These are phyloP conservation scores for Heterodera schachtii DNA, from an alignment of 1,140 invertebrate species.

Conservation along the genomic window DNA sequence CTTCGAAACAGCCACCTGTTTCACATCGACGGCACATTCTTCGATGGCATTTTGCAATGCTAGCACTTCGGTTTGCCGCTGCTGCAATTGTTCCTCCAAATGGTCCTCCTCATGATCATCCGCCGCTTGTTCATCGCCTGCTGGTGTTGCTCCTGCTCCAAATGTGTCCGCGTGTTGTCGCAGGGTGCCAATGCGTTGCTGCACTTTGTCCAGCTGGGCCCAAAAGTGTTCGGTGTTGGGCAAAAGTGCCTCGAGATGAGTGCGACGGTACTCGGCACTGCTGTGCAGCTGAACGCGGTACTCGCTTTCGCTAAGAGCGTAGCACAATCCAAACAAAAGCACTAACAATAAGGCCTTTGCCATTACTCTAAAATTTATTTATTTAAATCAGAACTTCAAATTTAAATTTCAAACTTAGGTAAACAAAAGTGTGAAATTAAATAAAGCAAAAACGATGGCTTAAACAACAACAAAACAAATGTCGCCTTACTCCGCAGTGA, in stretches of 20 bases:
- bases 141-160: background rate
- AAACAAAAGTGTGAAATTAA: too few relatives aligned
- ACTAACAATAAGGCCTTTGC: too few relatives aligned
- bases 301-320: too few relatives aligned
- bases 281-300: conserved; percentile 28
- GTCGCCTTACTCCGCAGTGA: too few relatives aligned
- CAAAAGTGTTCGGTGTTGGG: conserved; percentile 30
- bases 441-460: too few relatives aligned
- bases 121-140: conserved; percentile 4
- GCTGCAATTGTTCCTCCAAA: conserved; percentile 15
- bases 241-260: conserved; percentile 73
- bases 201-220: conserved; percentile 71
- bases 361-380: too few relatives aligned
- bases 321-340: too few relatives aligned
- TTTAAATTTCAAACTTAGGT: too few relatives aligned
- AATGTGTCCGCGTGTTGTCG: conserved; percentile 71
- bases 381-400: too few relatives aligned
- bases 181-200: conserved; percentile 85
- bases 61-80: conserved; percentile 13
- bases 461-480: too few relatives aligned
- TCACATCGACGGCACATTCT: conserved; percentile 31
- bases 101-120: background rate
- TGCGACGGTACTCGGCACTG: conserved; percentile 11
- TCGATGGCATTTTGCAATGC: conserved; percentile 24
- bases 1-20: background rate